phyloP scores from a whole-genome alignment of 1,140 invertebrate species.

The Octopus sinensis region DNA sequence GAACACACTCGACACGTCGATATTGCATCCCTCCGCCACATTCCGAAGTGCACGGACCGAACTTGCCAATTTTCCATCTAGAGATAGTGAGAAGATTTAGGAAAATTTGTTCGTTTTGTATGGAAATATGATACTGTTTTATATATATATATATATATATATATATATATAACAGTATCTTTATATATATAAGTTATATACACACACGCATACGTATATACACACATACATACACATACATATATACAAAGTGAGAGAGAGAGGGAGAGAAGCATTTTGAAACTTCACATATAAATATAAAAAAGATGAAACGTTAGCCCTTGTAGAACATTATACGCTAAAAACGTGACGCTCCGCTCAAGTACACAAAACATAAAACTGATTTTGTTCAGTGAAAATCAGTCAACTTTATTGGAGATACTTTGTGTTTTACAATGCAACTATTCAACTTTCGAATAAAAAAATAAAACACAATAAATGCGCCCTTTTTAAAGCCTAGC shows the following conservation, averaged over 20 bases:
- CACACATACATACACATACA: not conserved
- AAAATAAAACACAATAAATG: no score
- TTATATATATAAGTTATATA: no score
- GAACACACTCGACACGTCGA: constrained; percentile 80
- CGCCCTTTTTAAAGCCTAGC: no score
- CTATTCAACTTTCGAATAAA: no score
- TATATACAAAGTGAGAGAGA: not conserved
- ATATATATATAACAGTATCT: constrained; percentile 11
- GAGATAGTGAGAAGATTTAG: constrained; percentile 29
- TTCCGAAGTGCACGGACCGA: constrained; percentile 82
- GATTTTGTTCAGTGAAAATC: no score
- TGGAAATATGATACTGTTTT: no score
- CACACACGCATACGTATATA: not conserved
- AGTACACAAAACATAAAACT: no score
- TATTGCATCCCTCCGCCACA: constrained; percentile 86
- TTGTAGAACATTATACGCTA: not conserved
- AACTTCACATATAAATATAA: no score
- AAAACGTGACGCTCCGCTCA: not conserved
- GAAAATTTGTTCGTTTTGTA: not conserved
- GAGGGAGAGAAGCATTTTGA: no score
- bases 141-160: constrained; percentile 6
- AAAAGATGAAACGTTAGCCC: no score
- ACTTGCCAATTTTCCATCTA: constrained; percentile 83
- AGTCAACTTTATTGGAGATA: no score
- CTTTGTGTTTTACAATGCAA: no score